These are phyloP conservation scores for Slavum lentiscoides DNA, from an alignment of 2,888 invertebrate species.

Conservation along the genomic window DNA sequence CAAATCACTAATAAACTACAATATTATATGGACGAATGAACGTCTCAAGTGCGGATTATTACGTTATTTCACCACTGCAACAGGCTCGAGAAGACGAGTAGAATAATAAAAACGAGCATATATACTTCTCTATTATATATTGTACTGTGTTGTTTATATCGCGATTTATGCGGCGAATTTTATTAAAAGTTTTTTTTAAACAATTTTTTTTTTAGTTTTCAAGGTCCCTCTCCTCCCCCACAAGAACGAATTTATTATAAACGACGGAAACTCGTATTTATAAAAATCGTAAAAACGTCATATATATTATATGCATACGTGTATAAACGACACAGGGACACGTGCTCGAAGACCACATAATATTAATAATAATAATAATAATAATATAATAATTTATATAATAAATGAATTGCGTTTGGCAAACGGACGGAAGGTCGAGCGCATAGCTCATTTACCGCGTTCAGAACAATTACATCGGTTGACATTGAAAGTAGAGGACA, in stretches of 20 bases:
- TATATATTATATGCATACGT: background rate
- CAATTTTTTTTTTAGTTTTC: too few species aligned
- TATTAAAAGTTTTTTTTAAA: too few species aligned
- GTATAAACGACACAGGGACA: background rate
- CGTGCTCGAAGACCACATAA: background rate
- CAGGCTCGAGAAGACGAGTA: too few species aligned
- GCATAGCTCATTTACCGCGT: background rate
- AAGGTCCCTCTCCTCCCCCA: too few species aligned
- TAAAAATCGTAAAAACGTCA: slow-evolving; percentile 8
- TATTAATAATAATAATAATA: background rate
- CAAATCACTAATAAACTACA: too few species aligned
- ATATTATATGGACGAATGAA: too few species aligned
- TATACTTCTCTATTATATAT: too few species aligned
- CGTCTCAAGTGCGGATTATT: too few species aligned
- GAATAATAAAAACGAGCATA: too few species aligned
- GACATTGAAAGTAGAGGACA: slow-evolving; percentile 29
- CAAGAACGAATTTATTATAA: slow-evolving; percentile 9
- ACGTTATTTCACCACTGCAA: too few species aligned
- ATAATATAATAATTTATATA: slow-evolving; percentile 14
- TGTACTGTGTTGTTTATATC: too few species aligned
- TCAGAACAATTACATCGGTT: background rate
- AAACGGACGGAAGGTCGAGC: background rate
- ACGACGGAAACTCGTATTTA: background rate
- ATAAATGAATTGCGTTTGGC: background rate
- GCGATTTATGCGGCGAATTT: too few species aligned